Evolutionary conservation across 2,113 vertebrate species (phyloP).

Genomic region (Sebastes fasciatus): DNA sequence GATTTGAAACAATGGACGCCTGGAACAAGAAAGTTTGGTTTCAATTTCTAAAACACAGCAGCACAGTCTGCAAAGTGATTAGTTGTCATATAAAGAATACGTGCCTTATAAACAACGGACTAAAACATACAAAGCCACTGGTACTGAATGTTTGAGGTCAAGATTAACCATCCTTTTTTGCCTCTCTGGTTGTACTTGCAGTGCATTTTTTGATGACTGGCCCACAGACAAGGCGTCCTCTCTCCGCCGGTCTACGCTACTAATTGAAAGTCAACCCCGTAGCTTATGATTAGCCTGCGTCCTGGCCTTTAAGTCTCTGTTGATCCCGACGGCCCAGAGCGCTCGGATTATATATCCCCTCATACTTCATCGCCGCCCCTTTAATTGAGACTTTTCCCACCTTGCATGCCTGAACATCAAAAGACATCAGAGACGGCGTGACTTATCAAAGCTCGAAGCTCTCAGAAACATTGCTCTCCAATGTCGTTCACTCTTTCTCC

Average conservation of each 20-base stretch:
- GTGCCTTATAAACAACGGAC: neutral
- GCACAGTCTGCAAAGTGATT: neutral
- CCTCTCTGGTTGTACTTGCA: slow-evolving; percentile 18
- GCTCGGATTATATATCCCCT: slow-evolving; percentile 66
- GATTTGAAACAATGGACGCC: neutral
- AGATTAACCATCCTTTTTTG: neutral
- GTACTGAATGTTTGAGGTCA: neutral
- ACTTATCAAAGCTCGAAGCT: slow-evolving; percentile 62
- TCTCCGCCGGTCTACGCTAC: slow-evolving; percentile 54
- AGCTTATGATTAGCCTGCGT: slow-evolving; percentile 66
- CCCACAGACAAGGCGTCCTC: slow-evolving; percentile 57
- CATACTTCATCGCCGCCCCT: slow-evolving; percentile 56
- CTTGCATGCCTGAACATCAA: slow-evolving; percentile 78
- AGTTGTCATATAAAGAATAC: neutral
- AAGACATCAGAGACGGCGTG: slow-evolving; percentile 52
- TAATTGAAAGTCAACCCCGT: slow-evolving; percentile 64
- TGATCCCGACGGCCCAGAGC: slow-evolving; percentile 52
- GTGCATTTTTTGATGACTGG: slow-evolving; percentile 35
- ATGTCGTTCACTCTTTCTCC: neutral
- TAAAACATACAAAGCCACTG: neutral
- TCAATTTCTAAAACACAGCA: neutral
- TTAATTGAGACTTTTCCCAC: slow-evolving; percentile 73
- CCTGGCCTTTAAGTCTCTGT: slow-evolving; percentile 67
- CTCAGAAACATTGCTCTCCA: neutral
- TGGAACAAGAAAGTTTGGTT: neutral